Percentiles rank a stretch among this genome's conserved stretches.
phyloP scores from a whole-genome alignment of 2,113 vertebrate genomes.

The Elanus axillaris region DNA sequence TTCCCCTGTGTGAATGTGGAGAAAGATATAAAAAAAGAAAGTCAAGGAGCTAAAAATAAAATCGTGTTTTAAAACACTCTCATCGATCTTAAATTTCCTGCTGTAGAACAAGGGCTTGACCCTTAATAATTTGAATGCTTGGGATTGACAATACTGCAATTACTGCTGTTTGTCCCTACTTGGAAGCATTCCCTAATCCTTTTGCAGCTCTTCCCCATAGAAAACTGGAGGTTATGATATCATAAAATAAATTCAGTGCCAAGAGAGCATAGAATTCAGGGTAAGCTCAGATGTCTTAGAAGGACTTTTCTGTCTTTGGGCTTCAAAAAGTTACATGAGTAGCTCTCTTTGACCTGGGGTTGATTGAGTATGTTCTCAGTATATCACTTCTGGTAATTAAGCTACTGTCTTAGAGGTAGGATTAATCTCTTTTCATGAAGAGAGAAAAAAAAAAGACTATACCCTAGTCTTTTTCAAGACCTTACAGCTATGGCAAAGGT shows the following conservation, averaged over 20 bases:
- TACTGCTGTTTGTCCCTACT: not conserved
- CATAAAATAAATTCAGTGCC: not conserved
- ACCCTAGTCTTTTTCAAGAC: not conserved
- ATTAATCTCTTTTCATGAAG: not conserved
- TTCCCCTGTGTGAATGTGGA: not conserved
- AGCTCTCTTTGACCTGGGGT: not conserved
- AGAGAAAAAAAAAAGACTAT: not conserved
- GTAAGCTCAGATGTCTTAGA: not conserved
- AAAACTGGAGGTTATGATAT: not conserved
- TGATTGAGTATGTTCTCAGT: not conserved
- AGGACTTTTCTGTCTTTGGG: not conserved
- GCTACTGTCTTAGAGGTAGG: not conserved
- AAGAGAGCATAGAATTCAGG: not conserved
- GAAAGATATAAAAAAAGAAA: not conserved
- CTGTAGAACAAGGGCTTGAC: not conserved
- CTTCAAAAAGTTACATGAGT: not conserved
- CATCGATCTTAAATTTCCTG: not conserved
- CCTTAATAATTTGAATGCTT: not conserved
- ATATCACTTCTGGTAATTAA: not conserved
- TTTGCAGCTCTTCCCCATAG: not conserved
- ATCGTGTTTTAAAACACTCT: not conserved
- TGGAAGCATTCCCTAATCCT: not conserved
- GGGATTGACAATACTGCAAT: not conserved
- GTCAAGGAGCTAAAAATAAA: not conserved
- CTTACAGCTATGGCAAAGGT: not conserved